A percentile compares a stretch with the other conserved stretches of the same genome.
phyloP scores from a whole-genome alignment of 2,113 vertebrate species.

The Amia ocellicauda region DNA sequence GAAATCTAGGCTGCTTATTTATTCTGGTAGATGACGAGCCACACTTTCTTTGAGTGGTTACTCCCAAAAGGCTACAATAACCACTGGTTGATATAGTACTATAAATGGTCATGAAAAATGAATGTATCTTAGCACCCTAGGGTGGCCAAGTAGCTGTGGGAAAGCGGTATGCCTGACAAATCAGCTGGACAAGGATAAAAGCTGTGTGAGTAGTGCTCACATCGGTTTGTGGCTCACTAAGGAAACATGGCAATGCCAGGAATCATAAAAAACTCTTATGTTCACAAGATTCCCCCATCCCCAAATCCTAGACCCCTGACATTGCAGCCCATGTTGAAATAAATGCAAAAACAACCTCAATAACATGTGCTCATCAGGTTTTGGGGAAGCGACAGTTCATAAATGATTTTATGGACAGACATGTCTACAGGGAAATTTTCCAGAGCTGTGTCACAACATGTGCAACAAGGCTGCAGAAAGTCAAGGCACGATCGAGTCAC shows the following conservation, averaged over 20 bases:
- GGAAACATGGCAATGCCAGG: background rate
- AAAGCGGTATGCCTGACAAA: slow-evolving; percentile 7
- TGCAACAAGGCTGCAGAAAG: background rate
- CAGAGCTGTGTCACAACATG: background rate
- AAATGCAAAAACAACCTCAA: slow-evolving; percentile 8
- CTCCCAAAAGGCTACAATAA: background rate
- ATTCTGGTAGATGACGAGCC: background rate
- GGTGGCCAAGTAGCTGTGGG: slow-evolving; percentile 3
- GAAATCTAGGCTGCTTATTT: background rate
- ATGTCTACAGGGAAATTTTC: background rate
- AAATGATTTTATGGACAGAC: slow-evolving; percentile 11
- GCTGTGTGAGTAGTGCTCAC: background rate
- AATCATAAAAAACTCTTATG: slow-evolving; percentile 9
- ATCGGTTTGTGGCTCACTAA: background rate
- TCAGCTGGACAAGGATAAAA: background rate
- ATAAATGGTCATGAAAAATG: slow-evolving; percentile 2
- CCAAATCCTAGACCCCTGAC: background rate
- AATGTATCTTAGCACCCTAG: background rate
- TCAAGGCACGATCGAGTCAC: background rate
- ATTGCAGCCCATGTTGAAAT: background rate
- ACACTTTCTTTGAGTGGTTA: background rate
- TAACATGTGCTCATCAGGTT: slow-evolving; percentile 8
- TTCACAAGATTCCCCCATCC: background rate
- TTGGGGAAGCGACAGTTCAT: slow-evolving; percentile 5
- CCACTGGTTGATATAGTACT: background rate